These are phyloP conservation scores for Myrmophylax atrothorax DNA, from an alignment of 2,113 vertebrate species.

Conservation along the genomic window DNA sequence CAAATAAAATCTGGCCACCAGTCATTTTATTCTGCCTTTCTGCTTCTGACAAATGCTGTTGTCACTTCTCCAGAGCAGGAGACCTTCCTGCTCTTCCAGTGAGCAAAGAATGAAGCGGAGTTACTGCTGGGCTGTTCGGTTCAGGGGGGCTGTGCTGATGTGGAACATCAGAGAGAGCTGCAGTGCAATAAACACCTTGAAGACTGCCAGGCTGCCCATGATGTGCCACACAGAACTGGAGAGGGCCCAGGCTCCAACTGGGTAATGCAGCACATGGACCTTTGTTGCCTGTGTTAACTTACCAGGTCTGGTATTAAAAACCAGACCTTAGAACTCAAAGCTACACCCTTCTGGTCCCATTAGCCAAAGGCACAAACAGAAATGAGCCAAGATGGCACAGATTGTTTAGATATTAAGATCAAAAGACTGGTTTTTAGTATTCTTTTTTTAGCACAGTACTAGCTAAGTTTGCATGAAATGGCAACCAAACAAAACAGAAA, in stretches of 20 bases:
- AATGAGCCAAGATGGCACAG: background rate
- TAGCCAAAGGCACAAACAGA: background rate
- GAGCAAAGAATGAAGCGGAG: background rate
- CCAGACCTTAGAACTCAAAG: background rate
- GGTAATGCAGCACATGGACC: background rate
- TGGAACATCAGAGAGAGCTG: background rate
- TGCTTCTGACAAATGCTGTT: background rate
- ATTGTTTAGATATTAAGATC: background rate
- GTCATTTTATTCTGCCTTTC: background rate
- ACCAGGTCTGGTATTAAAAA: background rate
- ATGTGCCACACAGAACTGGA: background rate
- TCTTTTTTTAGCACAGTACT: background rate
- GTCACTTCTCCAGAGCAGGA: background rate
- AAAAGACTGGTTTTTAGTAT: background rate
- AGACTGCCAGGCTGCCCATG: background rate
- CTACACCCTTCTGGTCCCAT: background rate
- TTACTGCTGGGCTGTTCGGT: background rate
- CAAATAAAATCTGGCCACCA: background rate
- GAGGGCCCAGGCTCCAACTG: background rate
- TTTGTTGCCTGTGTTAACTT: background rate
- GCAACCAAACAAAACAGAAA: background rate
- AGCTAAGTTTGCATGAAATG: background rate
- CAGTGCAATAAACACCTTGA: accelerated
- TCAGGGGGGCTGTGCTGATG: background rate
- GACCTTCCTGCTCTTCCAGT: background rate